Conservation (phyloP, 2,888 invertebrate species). For the Psylliodes chrysocephalus region DNA sequence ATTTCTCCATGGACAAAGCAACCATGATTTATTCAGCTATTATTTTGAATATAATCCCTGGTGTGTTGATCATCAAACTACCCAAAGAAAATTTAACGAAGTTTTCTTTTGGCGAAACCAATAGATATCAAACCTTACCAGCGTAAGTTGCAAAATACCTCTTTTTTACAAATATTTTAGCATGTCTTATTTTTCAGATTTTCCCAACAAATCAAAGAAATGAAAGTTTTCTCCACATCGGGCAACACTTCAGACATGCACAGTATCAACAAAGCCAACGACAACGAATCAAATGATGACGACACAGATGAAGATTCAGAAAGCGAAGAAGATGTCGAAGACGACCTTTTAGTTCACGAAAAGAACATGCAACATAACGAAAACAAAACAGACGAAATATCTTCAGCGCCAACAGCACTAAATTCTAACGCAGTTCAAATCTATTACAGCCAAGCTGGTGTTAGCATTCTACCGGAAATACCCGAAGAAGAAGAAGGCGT, state of each 20-base stretch:
- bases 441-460: conserved; percentile 49
- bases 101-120: conserved; percentile 6
- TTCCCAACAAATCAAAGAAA: conserved; percentile 43
- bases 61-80: conserved; percentile 40
- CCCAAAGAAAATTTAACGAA: conserved; percentile 12
- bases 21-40: conserved; percentile 46
- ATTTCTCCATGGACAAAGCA: conserved; percentile 39
- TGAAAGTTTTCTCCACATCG: conserved; percentile 36
- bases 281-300: conserved; percentile 28
- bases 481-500: conserved; percentile 49
- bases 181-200: conserved; percentile 38
- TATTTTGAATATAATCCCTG: conserved; percentile 50
- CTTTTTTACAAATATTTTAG: not conserved
- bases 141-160: conserved; percentile 35
- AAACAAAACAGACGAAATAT: conserved; percentile 1
- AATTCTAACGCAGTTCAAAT: conserved; percentile 40
- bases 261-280: conserved; percentile 13
- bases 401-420: conserved; percentile 26
- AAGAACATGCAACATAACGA: conserved; percentile 6
- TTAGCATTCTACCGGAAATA: conserved; percentile 51
- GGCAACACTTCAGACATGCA: conserved; percentile 20
- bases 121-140: conserved; percentile 47
- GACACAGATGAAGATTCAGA: conserved; percentile 21
- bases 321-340: conserved; percentile 20
- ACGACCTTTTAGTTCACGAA: conserved; percentile 15